These are phyloP conservation scores for Herpetotheres cachinnans DNA, from an alignment of 2,113 vertebrate species.

Conservation along the genomic window DNA sequence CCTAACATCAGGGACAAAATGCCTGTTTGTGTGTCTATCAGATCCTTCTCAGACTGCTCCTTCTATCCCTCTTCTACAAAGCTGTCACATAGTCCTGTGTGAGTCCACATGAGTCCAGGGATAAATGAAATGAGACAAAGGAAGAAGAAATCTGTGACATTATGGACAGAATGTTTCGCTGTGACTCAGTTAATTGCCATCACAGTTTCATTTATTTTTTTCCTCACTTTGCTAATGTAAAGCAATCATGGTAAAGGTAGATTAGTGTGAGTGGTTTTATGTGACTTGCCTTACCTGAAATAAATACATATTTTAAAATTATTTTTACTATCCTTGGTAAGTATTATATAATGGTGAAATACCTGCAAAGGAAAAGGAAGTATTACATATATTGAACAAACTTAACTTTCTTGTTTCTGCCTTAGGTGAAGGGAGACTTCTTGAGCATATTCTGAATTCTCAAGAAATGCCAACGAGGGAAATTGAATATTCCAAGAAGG, in stretches of 20 bases:
- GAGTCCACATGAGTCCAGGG: background rate
- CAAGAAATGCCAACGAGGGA: constrained; percentile 45
- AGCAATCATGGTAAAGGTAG: background rate
- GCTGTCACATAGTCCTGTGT: rapidly evolving
- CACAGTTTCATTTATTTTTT: background rate
- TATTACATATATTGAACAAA: background rate
- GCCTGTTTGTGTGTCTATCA: background rate
- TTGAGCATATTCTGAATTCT: constrained; percentile 68
- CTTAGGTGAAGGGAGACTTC: constrained; percentile 66
- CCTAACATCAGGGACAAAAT: background rate
- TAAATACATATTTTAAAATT: background rate
- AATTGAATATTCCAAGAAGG: constrained; percentile 34
- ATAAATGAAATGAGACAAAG: background rate
- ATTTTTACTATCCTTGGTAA: background rate
- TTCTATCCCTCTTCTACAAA: background rate
- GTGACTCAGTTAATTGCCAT: background rate
- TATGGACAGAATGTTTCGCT: background rate
- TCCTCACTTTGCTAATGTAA: background rate
- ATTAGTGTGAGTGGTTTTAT: background rate
- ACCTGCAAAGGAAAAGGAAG: background rate
- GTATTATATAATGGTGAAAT: background rate
- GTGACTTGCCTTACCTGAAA: background rate
- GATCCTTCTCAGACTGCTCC: background rate
- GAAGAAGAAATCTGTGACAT: background rate
- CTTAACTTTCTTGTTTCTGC: background rate